A percentile compares a stretch with the other conserved stretches of the same genome.
These are phyloP conservation scores for Hermaeophaga mercurialis DNA, from an alignment of 2,888 invertebrate species.

Conservation along the genomic window DNA sequence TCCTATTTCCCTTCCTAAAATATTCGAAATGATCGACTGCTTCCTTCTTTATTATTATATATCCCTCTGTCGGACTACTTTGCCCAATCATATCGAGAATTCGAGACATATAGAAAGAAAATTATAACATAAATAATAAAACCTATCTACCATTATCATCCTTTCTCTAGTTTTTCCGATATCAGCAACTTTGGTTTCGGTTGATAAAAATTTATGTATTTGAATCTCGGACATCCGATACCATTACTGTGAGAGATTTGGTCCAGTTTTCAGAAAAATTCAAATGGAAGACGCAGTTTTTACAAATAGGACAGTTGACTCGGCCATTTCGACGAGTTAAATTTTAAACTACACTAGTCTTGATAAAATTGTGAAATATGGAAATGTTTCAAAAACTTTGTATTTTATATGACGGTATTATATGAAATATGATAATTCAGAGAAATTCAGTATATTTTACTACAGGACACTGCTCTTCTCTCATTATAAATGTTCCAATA, in stretches of 20 bases:
- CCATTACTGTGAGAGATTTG: not conserved
- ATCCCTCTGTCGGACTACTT: conserved; percentile 14
- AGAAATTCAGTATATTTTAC: too few species aligned
- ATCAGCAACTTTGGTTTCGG: conserved; percentile 25
- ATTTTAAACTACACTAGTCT: too few species aligned
- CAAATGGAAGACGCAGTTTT: not conserved
- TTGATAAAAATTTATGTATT: conserved; percentile 24
- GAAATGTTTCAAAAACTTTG: too few species aligned
- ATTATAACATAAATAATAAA: conserved; percentile 29
- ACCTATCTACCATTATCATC: conserved; percentile 22
- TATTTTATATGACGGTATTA: too few species aligned
- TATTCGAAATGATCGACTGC: conserved; percentile 20
- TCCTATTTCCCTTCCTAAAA: conserved; percentile 15
- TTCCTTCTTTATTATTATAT: conserved; percentile 21
- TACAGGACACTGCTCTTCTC: too few species aligned
- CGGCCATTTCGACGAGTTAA: too few species aligned
- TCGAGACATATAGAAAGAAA: conserved; percentile 21
- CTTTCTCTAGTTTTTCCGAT: conserved; percentile 19
- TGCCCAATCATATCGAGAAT: conserved; percentile 21
- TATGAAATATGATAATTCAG: too few species aligned
- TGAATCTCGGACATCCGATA: conserved; percentile 5
- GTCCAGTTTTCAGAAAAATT: conserved; percentile 5
- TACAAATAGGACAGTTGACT: not conserved
- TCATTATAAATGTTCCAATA: too few species aligned
- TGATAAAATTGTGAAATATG: too few species aligned